Percentiles rank a stretch among this genome's conserved stretches.
Conservation (phyloP, 2,888 invertebrate species). For the Xestoiulus laeticollis region DNA sequence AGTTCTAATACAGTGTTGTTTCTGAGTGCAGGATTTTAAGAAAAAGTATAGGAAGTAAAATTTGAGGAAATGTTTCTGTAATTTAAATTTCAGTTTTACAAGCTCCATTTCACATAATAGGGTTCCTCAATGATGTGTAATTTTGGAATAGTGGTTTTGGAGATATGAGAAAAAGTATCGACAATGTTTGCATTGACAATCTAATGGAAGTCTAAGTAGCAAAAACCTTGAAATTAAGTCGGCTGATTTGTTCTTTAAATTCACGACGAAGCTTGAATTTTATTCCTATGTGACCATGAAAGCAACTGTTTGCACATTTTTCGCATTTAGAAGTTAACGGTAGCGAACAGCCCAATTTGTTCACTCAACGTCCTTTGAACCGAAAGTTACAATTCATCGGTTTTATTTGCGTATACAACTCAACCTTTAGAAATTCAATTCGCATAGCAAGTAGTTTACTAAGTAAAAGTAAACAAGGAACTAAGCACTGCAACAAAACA, state of each 20-base stretch:
- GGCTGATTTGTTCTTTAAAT: neutral
- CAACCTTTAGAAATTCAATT: conserved; percentile 24
- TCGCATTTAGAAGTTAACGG: neutral
- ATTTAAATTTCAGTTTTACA: no score
- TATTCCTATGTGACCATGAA: neutral
- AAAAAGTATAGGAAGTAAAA: no score
- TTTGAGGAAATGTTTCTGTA: no score
- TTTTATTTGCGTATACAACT: neutral
- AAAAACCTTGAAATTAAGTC: neutral
- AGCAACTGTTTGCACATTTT: neutral
- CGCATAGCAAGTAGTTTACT: conserved; percentile 22
- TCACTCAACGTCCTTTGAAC: neutral
- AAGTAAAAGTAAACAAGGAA: conserved; percentile 27
- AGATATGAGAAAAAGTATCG: no score
- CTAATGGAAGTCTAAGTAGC: neutral
- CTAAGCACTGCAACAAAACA: conserved; percentile 14
- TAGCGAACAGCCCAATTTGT: neutral
- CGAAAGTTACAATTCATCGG: neutral
- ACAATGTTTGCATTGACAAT: neutral
- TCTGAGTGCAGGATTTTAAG: no score
- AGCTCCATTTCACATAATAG: no score
- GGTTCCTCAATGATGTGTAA: no score
- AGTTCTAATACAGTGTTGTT: no score
- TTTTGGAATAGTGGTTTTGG: neutral
- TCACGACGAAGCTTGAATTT: neutral